Conservation (phyloP, 2,888 invertebrate genomes). For the Scaptomyza polygonia region DNA sequence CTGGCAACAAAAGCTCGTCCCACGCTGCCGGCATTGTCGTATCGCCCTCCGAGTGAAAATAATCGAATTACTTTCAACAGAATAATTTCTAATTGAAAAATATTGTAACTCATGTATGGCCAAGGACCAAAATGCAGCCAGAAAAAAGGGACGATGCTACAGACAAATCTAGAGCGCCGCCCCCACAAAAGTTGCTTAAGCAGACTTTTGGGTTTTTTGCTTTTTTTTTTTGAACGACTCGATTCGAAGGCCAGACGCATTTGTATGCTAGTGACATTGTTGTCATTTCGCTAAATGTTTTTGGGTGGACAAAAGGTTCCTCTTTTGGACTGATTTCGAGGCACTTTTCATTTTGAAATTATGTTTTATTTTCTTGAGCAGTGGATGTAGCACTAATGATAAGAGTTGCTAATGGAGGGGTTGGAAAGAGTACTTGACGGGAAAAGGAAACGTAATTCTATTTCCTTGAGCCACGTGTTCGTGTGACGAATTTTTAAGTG, state of each 20-base stretch:
- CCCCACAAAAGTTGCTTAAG: slow-evolving; percentile 15
- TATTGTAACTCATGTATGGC: slow-evolving; percentile 83
- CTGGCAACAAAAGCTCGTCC: slow-evolving; percentile 44
- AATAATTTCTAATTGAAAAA: slow-evolving; percentile 85
- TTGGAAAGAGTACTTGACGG: neutral
- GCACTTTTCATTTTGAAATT: slow-evolving; percentile 25
- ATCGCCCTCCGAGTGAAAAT: slow-evolving; percentile 83
- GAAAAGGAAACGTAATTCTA: slow-evolving; percentile 49
- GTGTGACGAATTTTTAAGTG: slow-evolving; percentile 78
- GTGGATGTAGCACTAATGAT: slow-evolving; percentile 11
- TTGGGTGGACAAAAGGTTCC: slow-evolving; percentile 11
- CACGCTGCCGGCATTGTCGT: slow-evolving; percentile 52
- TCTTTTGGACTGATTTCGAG: slow-evolving; percentile 19
- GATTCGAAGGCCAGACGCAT: slow-evolving; percentile 34
- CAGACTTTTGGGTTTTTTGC: slow-evolving; percentile 28
- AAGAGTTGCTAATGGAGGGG: neutral
- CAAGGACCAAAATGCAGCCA: slow-evolving; percentile 27
- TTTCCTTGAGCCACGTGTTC: slow-evolving; percentile 60
- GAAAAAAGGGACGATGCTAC: slow-evolving; percentile 36
- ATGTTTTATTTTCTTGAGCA: slow-evolving; percentile 19
- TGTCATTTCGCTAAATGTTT: slow-evolving; percentile 72
- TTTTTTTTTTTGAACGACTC: slow-evolving; percentile 12
- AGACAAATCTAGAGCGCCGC: slow-evolving; percentile 41
- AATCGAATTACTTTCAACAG: slow-evolving; percentile 85
- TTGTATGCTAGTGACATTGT: slow-evolving; percentile 75